Evolutionary conservation across 2,888 invertebrate species (phyloP).

Genomic region (Ophion ellenae): DNA sequence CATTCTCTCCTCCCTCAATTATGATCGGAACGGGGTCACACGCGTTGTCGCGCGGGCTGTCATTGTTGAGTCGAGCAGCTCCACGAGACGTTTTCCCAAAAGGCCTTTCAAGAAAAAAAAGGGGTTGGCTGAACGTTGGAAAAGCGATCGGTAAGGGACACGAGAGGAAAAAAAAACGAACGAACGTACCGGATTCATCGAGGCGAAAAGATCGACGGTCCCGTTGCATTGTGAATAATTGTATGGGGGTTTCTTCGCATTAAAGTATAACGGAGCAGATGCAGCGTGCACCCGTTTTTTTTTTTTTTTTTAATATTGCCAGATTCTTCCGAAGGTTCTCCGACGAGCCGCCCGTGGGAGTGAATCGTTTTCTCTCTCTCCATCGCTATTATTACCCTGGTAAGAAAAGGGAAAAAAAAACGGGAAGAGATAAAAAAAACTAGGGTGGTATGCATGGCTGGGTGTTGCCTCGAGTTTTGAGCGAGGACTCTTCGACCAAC

Average conservation of each 20-base stretch:
- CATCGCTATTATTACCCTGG: conserved; percentile 60
- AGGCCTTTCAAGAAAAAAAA: conserved; percentile 41
- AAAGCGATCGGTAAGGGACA: conserved; percentile 34
- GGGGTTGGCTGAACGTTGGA: conserved; percentile 49
- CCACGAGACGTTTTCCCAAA: conserved; percentile 44
- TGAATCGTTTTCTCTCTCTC: conserved; percentile 58
- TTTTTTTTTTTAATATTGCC: conserved; percentile 69
- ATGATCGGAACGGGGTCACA: conserved; percentile 38
- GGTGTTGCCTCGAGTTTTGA: conserved; percentile 58
- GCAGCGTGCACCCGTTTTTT: conserved; percentile 64
- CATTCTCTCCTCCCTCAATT: conserved; percentile 39
- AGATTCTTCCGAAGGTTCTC: conserved; percentile 59
- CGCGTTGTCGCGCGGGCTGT: background rate
- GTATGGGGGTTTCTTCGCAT: conserved; percentile 53
- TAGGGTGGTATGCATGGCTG: conserved; percentile 70
- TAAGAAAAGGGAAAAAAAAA: conserved; percentile 37
- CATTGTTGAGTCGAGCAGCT: too few species aligned
- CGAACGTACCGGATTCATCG: conserved; percentile 46
- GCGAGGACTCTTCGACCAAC: conserved; percentile 2
- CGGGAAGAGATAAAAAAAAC: conserved; percentile 57
- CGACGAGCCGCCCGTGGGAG: conserved; percentile 59
- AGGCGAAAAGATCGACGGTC: conserved; percentile 61
- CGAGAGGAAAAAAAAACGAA: conserved; percentile 21
- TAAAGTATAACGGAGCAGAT: conserved; percentile 65
- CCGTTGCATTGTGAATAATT: conserved; percentile 54